A percentile compares a stretch with the other conserved stretches of the same genome.
Conservation (phyloP, 1,140 invertebrate species). For the Papilio helenus region DNA sequence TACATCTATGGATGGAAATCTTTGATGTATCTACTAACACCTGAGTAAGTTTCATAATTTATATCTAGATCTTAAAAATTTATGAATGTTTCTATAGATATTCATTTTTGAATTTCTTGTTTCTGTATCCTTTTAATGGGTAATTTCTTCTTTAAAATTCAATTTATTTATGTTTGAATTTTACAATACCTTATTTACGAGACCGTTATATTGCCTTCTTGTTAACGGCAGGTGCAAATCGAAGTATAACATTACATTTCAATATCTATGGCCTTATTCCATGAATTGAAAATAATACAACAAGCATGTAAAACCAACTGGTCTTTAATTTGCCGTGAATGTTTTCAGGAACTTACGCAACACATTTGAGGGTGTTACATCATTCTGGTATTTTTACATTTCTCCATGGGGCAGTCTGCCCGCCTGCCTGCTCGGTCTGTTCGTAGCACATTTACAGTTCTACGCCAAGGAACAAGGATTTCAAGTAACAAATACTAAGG, state of each 20-base stretch:
- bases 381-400: conserved; percentile 57
- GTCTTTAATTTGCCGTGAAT: neutral
- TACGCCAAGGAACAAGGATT: conserved; percentile 49
- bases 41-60: conserved; percentile 51
- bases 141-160: too few relatives aligned
- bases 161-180: neutral
- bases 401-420: conserved; percentile 63
- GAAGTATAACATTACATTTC: too few relatives aligned
- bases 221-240: neutral
- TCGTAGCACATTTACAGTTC: conserved; percentile 50
- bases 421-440: conserved; percentile 47
- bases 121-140: too few relatives aligned
- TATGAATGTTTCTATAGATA: too few relatives aligned
- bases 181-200: neutral
- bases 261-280: too few relatives aligned
- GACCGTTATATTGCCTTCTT: neutral
- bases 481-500: conserved; percentile 46
- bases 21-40: conserved; percentile 46
- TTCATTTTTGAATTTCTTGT: too few relatives aligned
- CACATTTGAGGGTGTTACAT: conserved; percentile 47
- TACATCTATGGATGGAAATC: conserved; percentile 54
- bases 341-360: conserved; percentile 50
- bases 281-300: too few relatives aligned
- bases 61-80: too few relatives aligned
- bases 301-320: neutral